phyloP scores from a whole-genome alignment of 2,888 invertebrate genomes.

The Himalopsyche japonica region DNA sequence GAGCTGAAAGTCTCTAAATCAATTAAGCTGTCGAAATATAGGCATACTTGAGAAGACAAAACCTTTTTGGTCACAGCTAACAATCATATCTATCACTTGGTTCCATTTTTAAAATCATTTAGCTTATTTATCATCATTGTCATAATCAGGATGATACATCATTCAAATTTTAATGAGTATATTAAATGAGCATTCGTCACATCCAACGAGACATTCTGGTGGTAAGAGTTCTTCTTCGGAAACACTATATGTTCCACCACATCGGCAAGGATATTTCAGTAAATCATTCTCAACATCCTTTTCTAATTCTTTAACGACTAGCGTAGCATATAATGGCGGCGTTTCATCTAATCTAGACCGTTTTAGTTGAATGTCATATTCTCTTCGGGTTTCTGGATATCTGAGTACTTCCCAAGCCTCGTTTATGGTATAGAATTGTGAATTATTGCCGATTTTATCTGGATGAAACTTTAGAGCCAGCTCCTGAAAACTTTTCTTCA shows the following conservation, averaged over 20 bases:
- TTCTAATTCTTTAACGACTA: constrained; percentile 57
- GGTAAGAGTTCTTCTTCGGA: constrained; percentile 47
- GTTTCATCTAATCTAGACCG: constrained; percentile 63
- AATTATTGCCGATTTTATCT: constrained; percentile 55
- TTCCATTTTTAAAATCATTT: no score
- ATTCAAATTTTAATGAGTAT: constrained; percentile 54
- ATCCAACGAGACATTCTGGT: constrained; percentile 61
- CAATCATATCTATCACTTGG: no score
- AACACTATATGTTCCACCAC: constrained; percentile 66
- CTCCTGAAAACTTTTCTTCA: constrained; percentile 66
- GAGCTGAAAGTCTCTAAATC: no score
- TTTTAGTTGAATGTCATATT: constrained; percentile 66
- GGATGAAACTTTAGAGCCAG: constrained; percentile 64
- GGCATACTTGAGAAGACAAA: no score
- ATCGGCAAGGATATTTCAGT: constrained; percentile 67
- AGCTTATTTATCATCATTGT: not conserved
- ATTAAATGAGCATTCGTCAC: constrained; percentile 76
- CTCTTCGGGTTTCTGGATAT: constrained; percentile 62
- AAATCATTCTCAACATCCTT: constrained; percentile 47
- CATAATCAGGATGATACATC: not conserved
- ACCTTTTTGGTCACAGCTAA: no score
- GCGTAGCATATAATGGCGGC: constrained; percentile 63
- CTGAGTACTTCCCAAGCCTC: constrained; percentile 74
- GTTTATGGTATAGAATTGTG: constrained; percentile 61
- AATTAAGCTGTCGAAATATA: no score